Evolutionary conservation across 2,113 vertebrate genomes (phyloP).

Genomic region (Coregonus clupeaformis): DNA sequence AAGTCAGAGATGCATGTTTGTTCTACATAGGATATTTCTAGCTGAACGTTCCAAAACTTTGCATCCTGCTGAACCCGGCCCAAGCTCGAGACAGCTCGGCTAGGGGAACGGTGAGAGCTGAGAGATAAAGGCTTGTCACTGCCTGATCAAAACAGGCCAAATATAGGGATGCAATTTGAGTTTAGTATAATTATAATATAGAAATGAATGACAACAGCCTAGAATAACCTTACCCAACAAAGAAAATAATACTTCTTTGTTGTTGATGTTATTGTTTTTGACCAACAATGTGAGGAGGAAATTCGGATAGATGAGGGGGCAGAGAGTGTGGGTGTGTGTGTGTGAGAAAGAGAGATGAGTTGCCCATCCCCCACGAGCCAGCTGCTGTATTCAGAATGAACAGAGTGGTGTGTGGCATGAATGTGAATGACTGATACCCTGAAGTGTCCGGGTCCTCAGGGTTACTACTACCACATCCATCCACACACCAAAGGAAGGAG

Average conservation of each 20-base stretch:
- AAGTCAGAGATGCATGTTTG: too few species aligned
- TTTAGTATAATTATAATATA: too few species aligned
- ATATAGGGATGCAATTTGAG: too few species aligned
- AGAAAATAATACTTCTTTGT: not conserved
- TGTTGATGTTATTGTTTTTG: not conserved
- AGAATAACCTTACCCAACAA: not conserved
- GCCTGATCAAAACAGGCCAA: too few species aligned
- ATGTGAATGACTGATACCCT: too few species aligned
- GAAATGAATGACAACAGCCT: too few species aligned
- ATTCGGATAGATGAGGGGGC: not conserved
- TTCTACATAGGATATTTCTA: too few species aligned
- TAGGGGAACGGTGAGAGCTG: not conserved
- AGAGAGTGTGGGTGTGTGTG: not conserved
- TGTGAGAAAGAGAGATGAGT: conserved; percentile 41
- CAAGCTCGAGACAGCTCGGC: conserved; percentile 24
- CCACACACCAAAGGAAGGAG: too few species aligned
- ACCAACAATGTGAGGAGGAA: not conserved
- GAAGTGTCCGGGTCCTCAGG: too few species aligned
- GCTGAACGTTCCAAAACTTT: too few species aligned
- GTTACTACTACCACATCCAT: too few species aligned
- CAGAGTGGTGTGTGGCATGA: not conserved
- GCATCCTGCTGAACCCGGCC: too few species aligned
- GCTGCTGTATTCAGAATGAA: conserved; percentile 50
- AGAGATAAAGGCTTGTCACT: conserved; percentile 1
- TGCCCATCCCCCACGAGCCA: conserved; percentile 55